These are phyloP conservation scores for Lutjanus argentimaculatus DNA, from an alignment of 2,797 vertebrate genomes.

Conservation along the genomic window DNA sequence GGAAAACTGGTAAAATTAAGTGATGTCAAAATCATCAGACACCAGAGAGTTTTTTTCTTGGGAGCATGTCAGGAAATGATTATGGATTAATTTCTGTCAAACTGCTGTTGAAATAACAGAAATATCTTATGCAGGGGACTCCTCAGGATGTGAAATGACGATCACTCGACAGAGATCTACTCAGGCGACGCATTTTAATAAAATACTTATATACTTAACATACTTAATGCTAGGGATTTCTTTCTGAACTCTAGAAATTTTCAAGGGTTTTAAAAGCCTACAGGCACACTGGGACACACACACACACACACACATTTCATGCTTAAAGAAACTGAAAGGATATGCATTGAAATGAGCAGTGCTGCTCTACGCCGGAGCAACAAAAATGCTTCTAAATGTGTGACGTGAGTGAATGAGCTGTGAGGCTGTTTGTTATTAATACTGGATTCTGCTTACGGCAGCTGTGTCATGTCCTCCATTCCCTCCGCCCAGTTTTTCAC, in stretches of 20 bases:
- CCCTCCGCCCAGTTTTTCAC: slow-evolving; percentile 88
- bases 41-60: not conserved
- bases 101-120: slow-evolving; percentile 19
- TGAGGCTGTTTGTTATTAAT: slow-evolving; percentile 42
- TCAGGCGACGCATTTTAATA: slow-evolving; percentile 12
- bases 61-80: not conserved
- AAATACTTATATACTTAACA: slow-evolving; percentile 30
- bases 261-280: slow-evolving; percentile 29
- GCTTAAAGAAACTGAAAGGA: slow-evolving; percentile 33
- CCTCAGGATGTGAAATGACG: slow-evolving; percentile 1
- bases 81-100: slow-evolving; percentile 15
- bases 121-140: slow-evolving; percentile 28
- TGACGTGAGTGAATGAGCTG: slow-evolving; percentile 33
- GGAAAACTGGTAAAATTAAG: not conserved
- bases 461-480: slow-evolving; percentile 96
- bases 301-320: slow-evolving; percentile 5
- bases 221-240: slow-evolving; percentile 29
- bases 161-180: slow-evolving; percentile 18
- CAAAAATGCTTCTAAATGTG: slow-evolving; percentile 27
- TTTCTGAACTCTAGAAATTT: slow-evolving; percentile 13
- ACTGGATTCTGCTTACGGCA: slow-evolving; percentile 90
- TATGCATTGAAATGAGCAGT: slow-evolving; percentile 30
- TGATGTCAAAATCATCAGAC: slow-evolving; percentile 10
- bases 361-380: slow-evolving; percentile 21
- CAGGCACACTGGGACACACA: not conserved